These are phyloP conservation scores for Agrotis exclamationis DNA, from an alignment of 2,888 invertebrate genomes.

Conservation along the genomic window DNA sequence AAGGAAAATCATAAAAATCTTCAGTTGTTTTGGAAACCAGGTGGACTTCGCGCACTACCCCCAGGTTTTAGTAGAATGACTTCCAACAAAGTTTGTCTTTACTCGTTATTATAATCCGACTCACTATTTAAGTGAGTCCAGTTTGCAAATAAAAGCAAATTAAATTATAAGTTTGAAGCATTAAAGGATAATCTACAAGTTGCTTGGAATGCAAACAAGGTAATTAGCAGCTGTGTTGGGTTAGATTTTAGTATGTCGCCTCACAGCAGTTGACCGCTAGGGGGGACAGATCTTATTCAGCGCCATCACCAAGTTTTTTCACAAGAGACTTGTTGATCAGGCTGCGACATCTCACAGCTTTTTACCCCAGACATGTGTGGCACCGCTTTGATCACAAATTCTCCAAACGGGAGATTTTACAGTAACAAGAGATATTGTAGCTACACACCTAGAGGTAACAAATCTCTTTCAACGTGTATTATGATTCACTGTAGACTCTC, in stretches of 20 bases:
- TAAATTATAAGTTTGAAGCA: neutral
- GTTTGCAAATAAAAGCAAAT: neutral
- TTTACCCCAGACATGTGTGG: constrained; percentile 20
- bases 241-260: neutral
- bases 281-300: neutral
- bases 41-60: no score
- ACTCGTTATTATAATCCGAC: neutral
- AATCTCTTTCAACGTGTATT: constrained; percentile 2
- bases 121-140: neutral
- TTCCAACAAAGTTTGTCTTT: neutral
- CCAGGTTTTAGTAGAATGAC: neutral
- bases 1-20: no score
- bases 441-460: constrained; percentile 9
- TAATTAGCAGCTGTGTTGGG: neutral
- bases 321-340: constrained; percentile 10
- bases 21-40: no score
- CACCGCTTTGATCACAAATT: neutral
- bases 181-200: neutral
- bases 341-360: neutral
- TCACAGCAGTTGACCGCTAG: neutral
- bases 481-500: no score
- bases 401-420: neutral
- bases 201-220: constrained; percentile 1
- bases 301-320: neutral
- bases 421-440: neutral